Percentiles rank a stretch among this genome's conserved stretches.
Evolutionary conservation across 2,113 vertebrate species (phyloP).

Genomic region (Fukomys damarensis): DNA sequence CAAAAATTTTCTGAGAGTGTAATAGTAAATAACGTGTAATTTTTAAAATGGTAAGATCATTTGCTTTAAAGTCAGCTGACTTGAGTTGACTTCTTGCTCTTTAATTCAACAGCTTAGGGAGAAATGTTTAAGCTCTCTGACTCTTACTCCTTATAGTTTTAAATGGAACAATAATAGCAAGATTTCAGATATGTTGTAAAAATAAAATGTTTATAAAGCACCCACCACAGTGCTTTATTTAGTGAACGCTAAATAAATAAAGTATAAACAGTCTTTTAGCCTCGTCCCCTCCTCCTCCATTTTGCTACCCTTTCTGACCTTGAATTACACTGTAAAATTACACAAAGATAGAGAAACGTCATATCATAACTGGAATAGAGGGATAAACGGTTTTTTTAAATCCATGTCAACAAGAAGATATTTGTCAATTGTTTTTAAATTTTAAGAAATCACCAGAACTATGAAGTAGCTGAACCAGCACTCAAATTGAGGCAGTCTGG

Average conservation of each 20-base stretch:
- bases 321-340: not conserved
- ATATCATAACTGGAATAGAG: not conserved
- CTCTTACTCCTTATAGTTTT: not conserved
- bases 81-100: not conserved
- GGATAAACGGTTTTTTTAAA: not conserved
- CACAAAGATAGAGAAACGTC: not conserved
- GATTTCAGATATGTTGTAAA: not conserved
- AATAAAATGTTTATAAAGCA: not conserved
- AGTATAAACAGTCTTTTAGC: not conserved
- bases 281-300: not conserved
- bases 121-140: conserved; percentile 2
- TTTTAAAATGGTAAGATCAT: not conserved
- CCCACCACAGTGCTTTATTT: not conserved
- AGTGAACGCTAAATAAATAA: not conserved
- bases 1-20: not conserved
- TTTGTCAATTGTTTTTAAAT: not conserved
- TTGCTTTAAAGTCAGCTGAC: not conserved
- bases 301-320: not conserved
- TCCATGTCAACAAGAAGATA: not conserved
- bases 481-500: not conserved
- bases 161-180: not conserved
- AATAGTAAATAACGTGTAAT: not conserved
- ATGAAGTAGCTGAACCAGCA: not conserved
- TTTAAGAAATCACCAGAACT: not conserved
- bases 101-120: not conserved